Evolutionary conservation across 2,888 invertebrate genomes (phyloP).

Genomic region (Tiliacea aurago): DNA sequence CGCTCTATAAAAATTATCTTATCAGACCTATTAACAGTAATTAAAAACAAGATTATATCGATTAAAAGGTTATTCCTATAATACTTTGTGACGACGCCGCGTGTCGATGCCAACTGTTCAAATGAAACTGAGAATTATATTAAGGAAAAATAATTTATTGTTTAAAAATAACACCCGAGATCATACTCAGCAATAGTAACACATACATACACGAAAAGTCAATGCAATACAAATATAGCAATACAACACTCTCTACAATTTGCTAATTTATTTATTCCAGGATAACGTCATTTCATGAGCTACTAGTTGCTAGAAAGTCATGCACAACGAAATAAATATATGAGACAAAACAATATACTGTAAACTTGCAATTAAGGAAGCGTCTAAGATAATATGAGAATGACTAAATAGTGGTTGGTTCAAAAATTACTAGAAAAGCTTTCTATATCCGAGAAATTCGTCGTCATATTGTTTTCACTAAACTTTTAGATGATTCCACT

Average conservation of each 20-base stretch:
- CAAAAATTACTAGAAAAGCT: conserved; percentile 41
- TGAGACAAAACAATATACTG: conserved; percentile 72
- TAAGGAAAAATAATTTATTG: conserved; percentile 85
- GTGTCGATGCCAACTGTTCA: conserved; percentile 20
- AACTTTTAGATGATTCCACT: conserved; percentile 47
- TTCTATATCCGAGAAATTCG: conserved; percentile 34
- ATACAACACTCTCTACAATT: conserved; percentile 43
- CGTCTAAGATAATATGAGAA: conserved; percentile 25
- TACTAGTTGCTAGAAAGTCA: conserved; percentile 72
- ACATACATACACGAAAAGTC: conserved; percentile 64
- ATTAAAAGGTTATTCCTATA: conserved; percentile 34
- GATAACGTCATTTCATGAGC: conserved; percentile 56
- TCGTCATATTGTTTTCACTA: conserved; percentile 48
- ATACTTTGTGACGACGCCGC: conserved; percentile 23
- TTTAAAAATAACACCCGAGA: conserved; percentile 81
- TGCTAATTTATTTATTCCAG: conserved; percentile 53
- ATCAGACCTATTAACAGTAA: conserved; percentile 49
- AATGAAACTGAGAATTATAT: conserved; percentile 58
- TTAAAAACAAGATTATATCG: conserved; percentile 36
- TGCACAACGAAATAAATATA: conserved; percentile 81
- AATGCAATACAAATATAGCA: conserved; percentile 57
- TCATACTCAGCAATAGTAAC: conserved; percentile 83
- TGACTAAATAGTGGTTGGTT: conserved; percentile 36
- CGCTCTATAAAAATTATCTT: conserved; percentile 53
- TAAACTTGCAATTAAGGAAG: conserved; percentile 31